Evolutionary conservation across 1,140 invertebrate genomes (phyloP), one percentile per base, ranked within the genome.

Genomic region (Papilio machaon): DNA sequence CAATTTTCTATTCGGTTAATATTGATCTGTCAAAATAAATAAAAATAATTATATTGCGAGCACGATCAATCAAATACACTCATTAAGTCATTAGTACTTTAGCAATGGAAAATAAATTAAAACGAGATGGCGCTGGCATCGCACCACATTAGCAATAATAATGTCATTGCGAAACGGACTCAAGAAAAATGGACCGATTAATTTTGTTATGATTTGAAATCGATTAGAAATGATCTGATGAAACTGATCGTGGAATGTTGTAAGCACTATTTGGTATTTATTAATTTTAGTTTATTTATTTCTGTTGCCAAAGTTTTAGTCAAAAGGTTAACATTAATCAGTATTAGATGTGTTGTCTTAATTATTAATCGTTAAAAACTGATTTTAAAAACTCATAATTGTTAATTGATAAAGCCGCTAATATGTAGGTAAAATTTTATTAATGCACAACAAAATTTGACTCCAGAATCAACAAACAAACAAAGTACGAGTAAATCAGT

Each of bases 181-280:
- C 4, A 30, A 35, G 30, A 70, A 70, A 70, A 70, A 70, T 70
- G 30, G 19, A 70, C 30, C 13, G 64, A 70, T 70, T 70, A 70
- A 70, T 70, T 70, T 70, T 70, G 13, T 35, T 70, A 70, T 15
- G 64, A 70, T 70, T 70, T 70, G 30, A 35, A 70, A 70, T 70
- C 35, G 64, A 70, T 70, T 35, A 17, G 64, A 70, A 70, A 70
- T 70, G 30, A 70, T 35, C 64, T 70, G 64, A 35, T 38, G 64
- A 70, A 70, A 70, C 30, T 30, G 30, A 70, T 70, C 38, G n/a
- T 38, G 64, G 64, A 70, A 30, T 70, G 23, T 70, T 70, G 64
- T 70, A 70, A 70, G 64, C 64, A 5, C 30, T 11, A 35, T 15
- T 70, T 35, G 64, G 6, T 60, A 9, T 60, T 60, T 60, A 60